Conservation (phyloP, 2,113 vertebrate genomes). For the Mormyrus lacerda region DNA sequence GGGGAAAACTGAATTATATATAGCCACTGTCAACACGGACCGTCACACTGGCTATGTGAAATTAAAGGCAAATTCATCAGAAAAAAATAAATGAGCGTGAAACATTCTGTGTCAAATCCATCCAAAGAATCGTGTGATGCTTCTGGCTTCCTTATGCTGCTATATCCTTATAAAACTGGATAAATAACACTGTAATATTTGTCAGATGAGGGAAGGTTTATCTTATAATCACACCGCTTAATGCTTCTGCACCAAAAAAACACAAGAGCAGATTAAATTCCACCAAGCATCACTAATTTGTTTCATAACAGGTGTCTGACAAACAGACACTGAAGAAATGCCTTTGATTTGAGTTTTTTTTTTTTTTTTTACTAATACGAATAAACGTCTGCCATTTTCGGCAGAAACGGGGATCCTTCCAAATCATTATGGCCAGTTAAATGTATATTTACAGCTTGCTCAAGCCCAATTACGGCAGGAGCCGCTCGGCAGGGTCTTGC, state of each 20-base stretch:
- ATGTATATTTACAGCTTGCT: neutral
- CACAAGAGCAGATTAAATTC: neutral
- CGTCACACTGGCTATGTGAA: neutral
- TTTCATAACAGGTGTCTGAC: neutral
- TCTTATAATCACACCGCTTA: neutral
- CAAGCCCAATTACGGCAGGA: neutral
- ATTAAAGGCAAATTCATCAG: neutral
- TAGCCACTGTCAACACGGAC: neutral
- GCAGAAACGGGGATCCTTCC: neutral
- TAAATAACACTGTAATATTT: neutral
- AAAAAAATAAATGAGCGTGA: neutral
- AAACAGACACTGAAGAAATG: neutral
- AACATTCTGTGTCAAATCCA: neutral
- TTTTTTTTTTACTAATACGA: neutral
- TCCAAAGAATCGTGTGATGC: neutral
- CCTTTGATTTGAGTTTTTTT: neutral
- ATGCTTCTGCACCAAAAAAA: neutral
- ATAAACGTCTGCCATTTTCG: neutral
- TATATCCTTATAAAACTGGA: neutral
- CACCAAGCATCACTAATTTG: neutral
- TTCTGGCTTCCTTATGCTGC: neutral
- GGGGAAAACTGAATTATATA: neutral
- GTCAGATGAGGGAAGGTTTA: neutral
- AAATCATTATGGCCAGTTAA: neutral
- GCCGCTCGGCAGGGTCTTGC: too few species aligned